Evolutionary conservation across 2,113 vertebrate species (phyloP).

Genomic region (Merops nubicus): DNA sequence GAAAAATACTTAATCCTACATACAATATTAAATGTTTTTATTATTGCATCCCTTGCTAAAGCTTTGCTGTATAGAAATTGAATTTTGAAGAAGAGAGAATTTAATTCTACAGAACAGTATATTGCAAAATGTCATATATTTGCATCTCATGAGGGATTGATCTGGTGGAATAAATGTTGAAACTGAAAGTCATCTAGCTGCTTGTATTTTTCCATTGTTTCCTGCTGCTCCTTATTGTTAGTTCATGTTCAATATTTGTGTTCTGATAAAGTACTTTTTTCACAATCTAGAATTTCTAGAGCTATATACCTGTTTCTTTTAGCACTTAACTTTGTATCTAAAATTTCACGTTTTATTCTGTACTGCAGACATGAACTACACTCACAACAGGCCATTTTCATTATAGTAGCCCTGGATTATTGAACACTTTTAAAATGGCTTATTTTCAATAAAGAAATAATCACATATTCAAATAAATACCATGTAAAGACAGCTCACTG

Average conservation of each 20-base stretch:
- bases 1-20: not conserved
- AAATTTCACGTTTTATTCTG: not conserved
- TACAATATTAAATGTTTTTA: not conserved
- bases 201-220: not conserved
- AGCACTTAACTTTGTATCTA: not conserved
- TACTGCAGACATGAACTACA: not conserved
- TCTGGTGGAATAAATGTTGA: not conserved
- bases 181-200: not conserved
- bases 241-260: not conserved
- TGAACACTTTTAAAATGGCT: not conserved
- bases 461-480: not conserved
- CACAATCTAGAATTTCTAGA: not conserved
- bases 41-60: not conserved
- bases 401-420: not conserved
- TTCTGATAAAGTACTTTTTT: not conserved
- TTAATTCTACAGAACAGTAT: not conserved
- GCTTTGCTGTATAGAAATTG: not conserved
- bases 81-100: not conserved
- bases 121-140: not conserved
- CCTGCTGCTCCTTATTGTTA: not conserved
- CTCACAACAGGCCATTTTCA: not conserved
- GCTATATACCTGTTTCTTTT: not conserved
- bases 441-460: not conserved
- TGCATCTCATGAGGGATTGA: not conserved
- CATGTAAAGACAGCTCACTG: not conserved